Percentiles rank a stretch among this genome's conserved stretches.
Evolutionary conservation across 2,113 vertebrate genomes (phyloP).

Genomic region (Malurus melanocephalus): DNA sequence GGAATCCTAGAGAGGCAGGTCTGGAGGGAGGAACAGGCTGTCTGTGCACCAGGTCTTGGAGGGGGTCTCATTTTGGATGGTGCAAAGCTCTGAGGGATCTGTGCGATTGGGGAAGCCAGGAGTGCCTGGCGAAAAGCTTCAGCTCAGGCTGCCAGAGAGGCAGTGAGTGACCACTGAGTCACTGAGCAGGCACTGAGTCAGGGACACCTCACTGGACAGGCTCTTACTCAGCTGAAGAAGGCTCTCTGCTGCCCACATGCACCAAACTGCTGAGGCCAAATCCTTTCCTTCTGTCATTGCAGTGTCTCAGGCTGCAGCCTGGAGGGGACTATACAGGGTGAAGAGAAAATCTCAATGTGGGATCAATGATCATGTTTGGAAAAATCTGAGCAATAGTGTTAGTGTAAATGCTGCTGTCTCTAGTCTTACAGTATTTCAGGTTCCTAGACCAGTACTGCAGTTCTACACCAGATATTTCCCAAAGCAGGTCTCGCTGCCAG

Average conservation of each 20-base stretch:
- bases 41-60: rapidly evolving
- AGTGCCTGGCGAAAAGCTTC: not conserved
- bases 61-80: not conserved
- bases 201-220: not conserved
- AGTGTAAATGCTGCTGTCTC: not conserved
- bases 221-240: not conserved
- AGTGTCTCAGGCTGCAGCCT: not conserved
- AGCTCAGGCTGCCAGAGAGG: not conserved
- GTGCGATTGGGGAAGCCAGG: not conserved
- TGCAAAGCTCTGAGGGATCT: not conserved
- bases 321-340: not conserved
- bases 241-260: not conserved
- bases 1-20: not conserved
- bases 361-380: rapidly evolving
- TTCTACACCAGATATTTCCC: not conserved
- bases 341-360: not conserved
- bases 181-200: not conserved
- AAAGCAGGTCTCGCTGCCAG: not conserved
- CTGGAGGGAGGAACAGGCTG: not conserved
- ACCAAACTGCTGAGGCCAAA: not conserved
- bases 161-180: not conserved
- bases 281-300: not conserved
- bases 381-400: not conserved
- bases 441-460: not conserved
- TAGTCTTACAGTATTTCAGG: not conserved